Base-by-base conservation (phyloP, 2,888 invertebrate genomes). In the Polia nebulosa region DNA sequence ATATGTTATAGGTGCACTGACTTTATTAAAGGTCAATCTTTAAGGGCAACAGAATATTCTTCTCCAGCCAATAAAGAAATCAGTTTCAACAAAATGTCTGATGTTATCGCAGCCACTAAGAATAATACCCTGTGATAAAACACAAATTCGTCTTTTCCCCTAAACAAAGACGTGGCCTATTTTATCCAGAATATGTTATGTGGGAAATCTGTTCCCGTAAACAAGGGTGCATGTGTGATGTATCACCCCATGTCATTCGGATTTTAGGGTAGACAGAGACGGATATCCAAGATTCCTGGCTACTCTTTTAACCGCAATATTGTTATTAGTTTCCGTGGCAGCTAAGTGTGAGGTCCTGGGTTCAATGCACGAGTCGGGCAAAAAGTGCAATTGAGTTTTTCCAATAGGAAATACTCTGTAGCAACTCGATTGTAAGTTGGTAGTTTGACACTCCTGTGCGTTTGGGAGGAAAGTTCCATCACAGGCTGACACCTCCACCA, bases 211-310 rank as follows among this genome's bases (percentile, higher is more conserved):
- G 53, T 70, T 63, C 39, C 49, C 47, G 71, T 63, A 75, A 76
- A 71, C 65, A 74, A 76, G 74, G 74, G 74, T 59, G 74, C 55
- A 76, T 39, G 59, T 3, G 64, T 59, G 45, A 76, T 76, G 45
- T 76, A 74, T 74, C 39, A 59, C 59, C 51, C 13, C 15, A 29
- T 71, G 59, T 65, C 72, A 72, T 66, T 65, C 17, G 17, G 63
- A 64, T 55, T 69, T 69, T 39, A 32, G 32, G 41, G 32, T 52
- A 47, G 78, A 68, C 59, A 57, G 17, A 61, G 76, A 76, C 64
- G 27, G 64, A 78, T 77, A 44, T 47, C 15, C n/a, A 45, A 51
- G 34, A 60, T 39, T 56, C 22, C 36, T 63, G 45, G n/a, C 17
- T 49, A 32, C 17, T 29, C 34, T 52, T 51, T 61, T 41, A 20